Evolutionary conservation across 2,888 invertebrate genomes (phyloP), one percentile per base, ranked within the genome.

Genomic region (Cosmorhoe ocellata): DNA sequence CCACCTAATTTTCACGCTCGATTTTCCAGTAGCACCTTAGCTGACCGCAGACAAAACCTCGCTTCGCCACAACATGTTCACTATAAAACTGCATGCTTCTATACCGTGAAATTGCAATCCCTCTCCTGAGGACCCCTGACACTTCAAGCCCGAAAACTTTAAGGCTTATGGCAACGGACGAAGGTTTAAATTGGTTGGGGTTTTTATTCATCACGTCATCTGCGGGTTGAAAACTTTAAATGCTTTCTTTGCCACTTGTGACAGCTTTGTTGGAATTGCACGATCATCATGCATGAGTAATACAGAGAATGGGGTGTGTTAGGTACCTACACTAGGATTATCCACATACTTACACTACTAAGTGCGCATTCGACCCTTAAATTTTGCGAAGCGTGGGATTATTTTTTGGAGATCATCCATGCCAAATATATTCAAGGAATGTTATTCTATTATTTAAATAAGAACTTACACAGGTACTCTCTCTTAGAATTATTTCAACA

Each of bases 41-140:
- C 22, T 34, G 22, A 10, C 7, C 22, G 8, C 36, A 36, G 2
- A 36, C 36, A 7, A 24, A 24, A n/a, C 37, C 37, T 26, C 26
- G 24, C n/a, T 24, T 26, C 4, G 4, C 34, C 34, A 18, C 40
- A 41, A 9, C 24, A 28, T 28, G 26, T 37, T 9, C 37, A 26
- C 32, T 47, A 30, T 36, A 40, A 46, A 46, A 45, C 37, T 37
- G 45, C 42, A 45, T 22, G 36, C 7, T 36, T 31, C 30, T 34
- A 34, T 22, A 40, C 40, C 45, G 37, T 45, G 45, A 45, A 45
- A 45, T 45, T 45, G 42, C 42, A 14, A 33, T 27, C 24, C 26
- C 26, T 26, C 33, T 32, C 24, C 9, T 18, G 24, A 32, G 30
- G 11, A 11, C 26, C 9, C 22, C 9, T 8, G 31, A 27, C 26